Conservation (phyloP, 2,888 invertebrate genomes). For the Synanthedon myopaeformis region DNA sequence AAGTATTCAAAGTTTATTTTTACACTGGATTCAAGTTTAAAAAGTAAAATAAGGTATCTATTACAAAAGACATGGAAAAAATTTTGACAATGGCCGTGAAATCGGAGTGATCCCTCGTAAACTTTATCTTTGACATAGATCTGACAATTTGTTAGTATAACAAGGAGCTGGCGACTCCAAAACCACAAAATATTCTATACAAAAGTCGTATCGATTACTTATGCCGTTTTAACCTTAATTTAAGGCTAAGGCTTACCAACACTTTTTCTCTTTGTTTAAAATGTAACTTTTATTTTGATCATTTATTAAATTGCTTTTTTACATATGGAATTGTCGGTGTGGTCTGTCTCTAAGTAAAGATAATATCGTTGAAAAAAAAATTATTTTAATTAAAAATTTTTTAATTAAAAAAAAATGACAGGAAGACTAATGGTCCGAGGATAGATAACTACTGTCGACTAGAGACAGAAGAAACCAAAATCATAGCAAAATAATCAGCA, state of each 20-base stretch:
- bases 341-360: too few species aligned
- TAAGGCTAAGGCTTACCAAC: slow-evolving; percentile 14
- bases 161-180: slow-evolving; percentile 17
- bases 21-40: neutral
- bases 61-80: neutral
- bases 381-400: too few species aligned
- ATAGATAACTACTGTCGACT: too few species aligned
- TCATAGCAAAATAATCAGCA: too few species aligned
- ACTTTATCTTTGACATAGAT: slow-evolving; percentile 15
- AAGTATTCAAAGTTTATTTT: neutral
- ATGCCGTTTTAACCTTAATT: slow-evolving; percentile 18
- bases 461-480: too few species aligned
- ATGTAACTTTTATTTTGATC: too few species aligned
- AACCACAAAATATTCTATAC: slow-evolving; percentile 33
- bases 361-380: too few species aligned
- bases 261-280: too few species aligned
- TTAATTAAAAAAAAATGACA: too few species aligned
- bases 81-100: slow-evolving; percentile 16
- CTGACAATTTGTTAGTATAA: slow-evolving; percentile 27
- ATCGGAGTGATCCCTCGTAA: slow-evolving; percentile 17
- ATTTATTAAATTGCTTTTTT: too few species aligned
- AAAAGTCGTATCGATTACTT: slow-evolving; percentile 36
- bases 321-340: too few species aligned
- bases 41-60: neutral
- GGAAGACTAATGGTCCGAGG: too few species aligned